Evolutionary conservation across 2,797 vertebrate species (phyloP).

Genomic region (Neosilurus hyrtlii): DNA sequence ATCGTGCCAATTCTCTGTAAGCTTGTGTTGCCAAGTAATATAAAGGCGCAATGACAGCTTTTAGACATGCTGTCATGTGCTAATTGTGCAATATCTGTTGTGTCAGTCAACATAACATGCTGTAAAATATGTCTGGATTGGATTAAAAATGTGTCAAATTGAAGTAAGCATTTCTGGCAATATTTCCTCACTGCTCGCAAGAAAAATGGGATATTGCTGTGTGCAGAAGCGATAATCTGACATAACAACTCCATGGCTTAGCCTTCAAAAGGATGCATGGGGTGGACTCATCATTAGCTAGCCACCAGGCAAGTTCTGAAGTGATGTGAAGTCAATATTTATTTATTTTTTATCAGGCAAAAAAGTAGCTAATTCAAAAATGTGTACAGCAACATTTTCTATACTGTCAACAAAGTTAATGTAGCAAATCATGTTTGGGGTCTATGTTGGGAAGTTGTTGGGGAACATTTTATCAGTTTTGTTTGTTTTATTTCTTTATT

Average conservation of each 20-base stretch:
- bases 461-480: background rate
- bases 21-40: background rate
- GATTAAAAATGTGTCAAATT: background rate
- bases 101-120: background rate
- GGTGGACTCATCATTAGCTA: background rate
- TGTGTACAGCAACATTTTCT: background rate
- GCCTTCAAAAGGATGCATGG: background rate
- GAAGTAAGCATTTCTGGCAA: background rate
- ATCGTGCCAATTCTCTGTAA: background rate
- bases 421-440: background rate
- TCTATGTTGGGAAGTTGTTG: background rate
- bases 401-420: background rate
- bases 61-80: background rate
- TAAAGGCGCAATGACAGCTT: background rate
- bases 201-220: too few relatives aligned
- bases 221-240: background rate
- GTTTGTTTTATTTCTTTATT: too few relatives aligned
- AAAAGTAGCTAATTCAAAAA: background rate
- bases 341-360: too few relatives aligned
- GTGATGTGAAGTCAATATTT: too few relatives aligned
- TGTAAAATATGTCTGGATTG: background rate
- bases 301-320: background rate
- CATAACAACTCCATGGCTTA: background rate
- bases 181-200: background rate
- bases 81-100: background rate